Conservation (phyloP, 64 coral and sea anemone species). For the Pachyseris speciosa region DNA sequence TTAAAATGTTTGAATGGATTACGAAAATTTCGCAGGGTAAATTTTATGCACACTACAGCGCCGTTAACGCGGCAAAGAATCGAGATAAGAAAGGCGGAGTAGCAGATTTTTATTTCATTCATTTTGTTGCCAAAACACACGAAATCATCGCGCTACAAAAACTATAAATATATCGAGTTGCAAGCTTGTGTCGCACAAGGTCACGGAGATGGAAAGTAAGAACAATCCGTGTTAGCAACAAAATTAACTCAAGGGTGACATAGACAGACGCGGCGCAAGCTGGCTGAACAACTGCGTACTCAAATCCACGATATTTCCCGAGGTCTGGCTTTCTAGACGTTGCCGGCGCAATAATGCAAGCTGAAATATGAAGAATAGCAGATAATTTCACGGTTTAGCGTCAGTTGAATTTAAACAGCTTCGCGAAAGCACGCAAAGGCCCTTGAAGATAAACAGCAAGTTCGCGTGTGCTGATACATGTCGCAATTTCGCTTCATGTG, state of each 20-base stretch:
- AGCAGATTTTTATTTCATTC: neutral
- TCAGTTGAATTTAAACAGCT: constrained; percentile 33
- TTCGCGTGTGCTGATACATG: neutral
- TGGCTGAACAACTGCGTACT: neutral
- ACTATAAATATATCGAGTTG: constrained; percentile 14
- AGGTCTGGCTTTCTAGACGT: neutral
- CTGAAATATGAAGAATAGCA: constrained; percentile 22
- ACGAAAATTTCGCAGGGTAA: constrained; percentile 38
- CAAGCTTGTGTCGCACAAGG: neutral
- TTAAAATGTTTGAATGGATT: constrained; percentile 62
- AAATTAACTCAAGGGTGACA: neutral
- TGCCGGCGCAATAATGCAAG: neutral
- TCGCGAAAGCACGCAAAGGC: constrained; percentile 24
- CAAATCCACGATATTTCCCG: neutral
- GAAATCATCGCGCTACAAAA: constrained; percentile 16
- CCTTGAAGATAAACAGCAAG: constrained; percentile 17
- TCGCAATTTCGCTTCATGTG: neutral
- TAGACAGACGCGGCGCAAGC: neutral
- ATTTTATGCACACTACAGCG: constrained; percentile 37
- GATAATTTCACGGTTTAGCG: constrained; percentile 28
- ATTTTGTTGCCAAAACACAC: constrained; percentile 6
- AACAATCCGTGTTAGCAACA: neutral
- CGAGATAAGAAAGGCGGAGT: constrained; percentile 40
- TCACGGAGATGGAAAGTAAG: neutral
- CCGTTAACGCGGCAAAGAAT: neutral